Evolutionary conservation across 1,140 invertebrate genomes (phyloP).

Genomic region (Phortica variegata): DNA sequence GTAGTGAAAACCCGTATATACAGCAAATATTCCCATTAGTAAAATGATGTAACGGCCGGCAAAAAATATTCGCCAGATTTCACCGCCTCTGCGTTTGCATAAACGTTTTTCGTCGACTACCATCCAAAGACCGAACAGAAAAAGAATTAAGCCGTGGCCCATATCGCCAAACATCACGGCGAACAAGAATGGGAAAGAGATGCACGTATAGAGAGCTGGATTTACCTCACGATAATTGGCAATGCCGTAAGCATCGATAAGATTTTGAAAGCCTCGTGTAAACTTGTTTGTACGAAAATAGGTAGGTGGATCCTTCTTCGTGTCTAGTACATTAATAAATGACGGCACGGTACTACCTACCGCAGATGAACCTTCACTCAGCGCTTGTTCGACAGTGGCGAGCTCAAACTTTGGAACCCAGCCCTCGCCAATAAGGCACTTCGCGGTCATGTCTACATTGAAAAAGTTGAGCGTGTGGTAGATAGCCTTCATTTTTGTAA

Average conservation of each 20-base stretch:
- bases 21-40: slow-evolving; percentile 94
- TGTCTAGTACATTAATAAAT: slow-evolving; percentile 82
- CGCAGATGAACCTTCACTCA: slow-evolving; percentile 85
- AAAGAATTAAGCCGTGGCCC: slow-evolving; percentile 71
- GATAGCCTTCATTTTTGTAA: slow-evolving; percentile 83
- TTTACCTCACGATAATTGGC: slow-evolving; percentile 75
- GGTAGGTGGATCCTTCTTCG: slow-evolving; percentile 72
- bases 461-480: slow-evolving; percentile 86
- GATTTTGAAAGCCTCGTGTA: slow-evolving; percentile 76
- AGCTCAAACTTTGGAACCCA: slow-evolving; percentile 90
- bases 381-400: slow-evolving; percentile 81
- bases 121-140: slow-evolving; percentile 64
- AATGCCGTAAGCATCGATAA: slow-evolving; percentile 84
- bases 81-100: slow-evolving; percentile 66
- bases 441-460: slow-evolving; percentile 86
- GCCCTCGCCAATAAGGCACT: slow-evolving; percentile 93
- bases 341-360: slow-evolving; percentile 89
- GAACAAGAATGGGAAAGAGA: slow-evolving; percentile 75
- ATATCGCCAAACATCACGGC: slow-evolving; percentile 77
- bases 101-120: slow-evolving; percentile 72
- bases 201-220: slow-evolving; percentile 71
- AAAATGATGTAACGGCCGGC: slow-evolving; percentile 95
- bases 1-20: slow-evolving; percentile 97
- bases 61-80: slow-evolving; percentile 97
- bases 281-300: slow-evolving; percentile 81